Evolutionary conservation across 2,797 vertebrate genomes (phyloP), one percentile per base, ranked within the genome.

Genomic region (Delichon dasypus): DNA sequence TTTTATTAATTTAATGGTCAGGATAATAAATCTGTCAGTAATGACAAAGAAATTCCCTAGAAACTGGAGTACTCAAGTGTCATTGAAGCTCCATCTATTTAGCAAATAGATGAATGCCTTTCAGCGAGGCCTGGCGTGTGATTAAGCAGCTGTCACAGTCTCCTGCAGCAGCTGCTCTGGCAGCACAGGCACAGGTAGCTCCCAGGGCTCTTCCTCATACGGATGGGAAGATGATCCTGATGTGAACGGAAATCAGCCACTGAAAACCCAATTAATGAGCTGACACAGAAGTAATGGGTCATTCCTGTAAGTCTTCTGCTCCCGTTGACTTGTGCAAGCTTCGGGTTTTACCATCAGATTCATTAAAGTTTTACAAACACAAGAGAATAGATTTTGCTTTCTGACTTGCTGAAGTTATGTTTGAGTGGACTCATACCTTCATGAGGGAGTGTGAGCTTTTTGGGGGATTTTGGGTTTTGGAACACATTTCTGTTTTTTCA

Each of bases 11-110:
- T 90, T 94, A 91, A 93, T 61, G 83, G 85, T 74, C 84, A 88
- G 64, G 83, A 90, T 96, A 97, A 97, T 94, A 94, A 91, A 97
- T 96, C 89, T 94, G 92, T 94, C 90, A 88, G 95, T 91, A 95
- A 94, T 65, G 90, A 85, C 94, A 90, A 89, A 91, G 93, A 96
- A 97, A 96, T 96, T 92, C 96, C 94, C 91, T 58, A 48, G 92
- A 89, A 95, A 93, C 77, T 40, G 60, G 55, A 92, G 75, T 36
- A 91, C 60, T 95, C 79, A 60, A 96, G 88, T 96, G 94, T 96
- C 97, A 96, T 27, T 95, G 95, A 84, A 91, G 88, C 91, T 93
- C 90, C 96, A 95, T 94, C 95, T 94, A 94, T 96, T 95, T 95
- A 96, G 96, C 96, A 93, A 90, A 86, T 27, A 96, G 95, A 97